Evolutionary conservation across 2,888 invertebrate genomes (phyloP), one percentile per base, ranked within the genome.

Genomic region (Calameuta pallipes): DNA sequence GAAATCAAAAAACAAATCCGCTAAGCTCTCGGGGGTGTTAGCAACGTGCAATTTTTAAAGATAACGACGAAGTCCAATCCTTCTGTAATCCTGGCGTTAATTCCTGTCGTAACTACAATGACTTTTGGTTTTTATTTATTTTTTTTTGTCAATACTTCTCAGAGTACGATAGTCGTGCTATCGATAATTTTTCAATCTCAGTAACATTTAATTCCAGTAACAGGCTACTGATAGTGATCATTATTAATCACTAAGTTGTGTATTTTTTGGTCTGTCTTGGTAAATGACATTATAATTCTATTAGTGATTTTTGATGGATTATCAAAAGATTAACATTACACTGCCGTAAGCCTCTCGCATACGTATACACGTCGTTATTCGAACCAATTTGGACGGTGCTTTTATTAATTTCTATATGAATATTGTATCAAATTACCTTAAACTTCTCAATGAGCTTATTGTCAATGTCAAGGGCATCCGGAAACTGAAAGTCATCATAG

Each of bases 401-500:
- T 23, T 56, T 23, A 23, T 56, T 23, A 2, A 75, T n/a, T 68
- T 56, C 11, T n/a, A 75, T 36, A n/a, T 4, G 15, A 36, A 36
- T 23, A 31, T 13, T 12, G 36, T 30, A 13, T 2, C 23, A 11
- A 56, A 41, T 78, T 83, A 86, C 85, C 83, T 83, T 34, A 31
- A 86, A 85, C 75, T 85, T 86, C n/a, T 83, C 41, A n/a, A 83
- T 34, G n/a, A 82, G 76, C 3, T 80, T 69, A 3, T 80, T 76
- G 35, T 82, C 76, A 41, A 86, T 82, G 77, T 79, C 79, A 11
- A 86, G 74, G 35, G 81, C 79, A 12, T 82, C 83, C 4, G 86
- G 86, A 75, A 85, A 85, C 1, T 78, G 78, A 78, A 82, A 81
- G 37, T 81, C 80, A 9, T 71, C 69, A 41, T 34, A 33, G 1